Conservation (phyloP, 1,140 invertebrate species). For the Lepeophtheirus salmonis region DNA sequence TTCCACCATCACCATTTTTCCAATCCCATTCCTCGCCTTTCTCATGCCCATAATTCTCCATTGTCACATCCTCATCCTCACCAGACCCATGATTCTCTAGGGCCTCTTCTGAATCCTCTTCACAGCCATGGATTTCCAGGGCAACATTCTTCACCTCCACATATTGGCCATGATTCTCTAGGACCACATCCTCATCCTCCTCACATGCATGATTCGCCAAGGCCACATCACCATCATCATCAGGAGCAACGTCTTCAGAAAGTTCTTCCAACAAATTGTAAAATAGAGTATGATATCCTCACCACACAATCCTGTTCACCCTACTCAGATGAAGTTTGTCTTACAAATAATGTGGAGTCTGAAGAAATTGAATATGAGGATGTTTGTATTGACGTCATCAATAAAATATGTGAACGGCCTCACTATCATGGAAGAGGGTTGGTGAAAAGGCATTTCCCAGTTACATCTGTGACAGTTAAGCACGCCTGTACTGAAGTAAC, state of each 20-base stretch:
- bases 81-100: no score
- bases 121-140: no score
- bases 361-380: conserved; percentile 9
- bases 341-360: not conserved
- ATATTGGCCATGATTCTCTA: not conserved
- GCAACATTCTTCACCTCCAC: no score
- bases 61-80: no score
- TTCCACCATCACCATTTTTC: no score
- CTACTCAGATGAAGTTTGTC: not conserved
- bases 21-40: no score
- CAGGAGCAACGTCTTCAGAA: not conserved
- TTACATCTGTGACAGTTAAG: not conserved
- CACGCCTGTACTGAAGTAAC: conserved; percentile 8
- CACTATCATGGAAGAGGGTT: not conserved
- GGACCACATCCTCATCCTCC: not conserved
- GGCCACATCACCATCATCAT: not conserved
- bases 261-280: not conserved
- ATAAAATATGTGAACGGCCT: not conserved
- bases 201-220: not conserved
- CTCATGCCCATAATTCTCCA: no score
- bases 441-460: not conserved
- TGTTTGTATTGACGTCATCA: not conserved
- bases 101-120: no score
- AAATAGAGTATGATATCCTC: not conserved
- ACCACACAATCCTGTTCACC: conserved; percentile 1